Evolutionary conservation across 2,113 vertebrate species (phyloP).

Genomic region (Phoenicopterus ruber): DNA sequence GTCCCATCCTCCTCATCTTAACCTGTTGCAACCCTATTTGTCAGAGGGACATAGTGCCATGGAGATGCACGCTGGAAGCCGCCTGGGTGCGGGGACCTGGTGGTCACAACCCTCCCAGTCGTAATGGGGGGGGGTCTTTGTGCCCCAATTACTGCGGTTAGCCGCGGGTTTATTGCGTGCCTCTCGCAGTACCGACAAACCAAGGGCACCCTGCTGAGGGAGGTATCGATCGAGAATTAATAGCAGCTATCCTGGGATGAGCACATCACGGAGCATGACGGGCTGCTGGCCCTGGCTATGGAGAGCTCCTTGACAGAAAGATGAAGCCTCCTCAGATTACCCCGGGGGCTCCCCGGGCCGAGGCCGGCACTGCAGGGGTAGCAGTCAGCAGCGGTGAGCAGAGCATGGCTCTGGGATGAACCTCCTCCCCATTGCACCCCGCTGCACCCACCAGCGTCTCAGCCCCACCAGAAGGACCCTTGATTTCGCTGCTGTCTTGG

Average conservation of each 20-base stretch:
- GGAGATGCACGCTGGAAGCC: background rate
- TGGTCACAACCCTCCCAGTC: background rate
- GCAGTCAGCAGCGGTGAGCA: background rate
- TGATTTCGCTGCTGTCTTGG: background rate
- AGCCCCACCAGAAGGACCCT: background rate
- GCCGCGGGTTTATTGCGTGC: rapidly evolving
- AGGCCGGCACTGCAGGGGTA: background rate
- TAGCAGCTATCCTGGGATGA: background rate
- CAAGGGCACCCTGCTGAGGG: background rate
- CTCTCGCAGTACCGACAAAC: background rate
- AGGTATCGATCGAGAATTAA: background rate
- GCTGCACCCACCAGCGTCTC: background rate
- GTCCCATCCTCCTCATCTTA: background rate
- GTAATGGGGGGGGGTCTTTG: rapidly evolving
- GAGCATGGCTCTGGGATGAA: rapidly evolving
- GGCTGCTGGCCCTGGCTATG: background rate
- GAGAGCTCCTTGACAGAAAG: background rate
- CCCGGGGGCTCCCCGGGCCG: rapidly evolving
- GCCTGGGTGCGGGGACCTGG: background rate
- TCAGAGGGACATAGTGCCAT: background rate
- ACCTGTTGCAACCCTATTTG: background rate
- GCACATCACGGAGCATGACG: rapidly evolving
- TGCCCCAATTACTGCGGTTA: background rate
- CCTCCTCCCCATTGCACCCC: background rate
- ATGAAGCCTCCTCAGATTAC: background rate